Evolutionary conservation across 1,140 invertebrate species (phyloP).

Genomic region (Orchesella cincta): DNA sequence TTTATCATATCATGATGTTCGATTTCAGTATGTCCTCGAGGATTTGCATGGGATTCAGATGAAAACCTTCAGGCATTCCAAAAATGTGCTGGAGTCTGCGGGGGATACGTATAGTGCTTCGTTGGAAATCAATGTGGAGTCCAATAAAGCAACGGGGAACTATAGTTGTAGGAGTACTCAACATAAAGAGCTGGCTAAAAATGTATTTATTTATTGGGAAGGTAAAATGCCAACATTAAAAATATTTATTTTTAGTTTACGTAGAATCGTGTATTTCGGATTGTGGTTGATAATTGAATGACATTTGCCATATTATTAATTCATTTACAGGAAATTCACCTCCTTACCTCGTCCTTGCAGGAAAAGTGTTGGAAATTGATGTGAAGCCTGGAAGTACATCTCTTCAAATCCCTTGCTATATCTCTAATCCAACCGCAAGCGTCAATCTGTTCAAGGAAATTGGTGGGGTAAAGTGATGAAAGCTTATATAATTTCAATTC

Average conservation of each 20-base stretch:
- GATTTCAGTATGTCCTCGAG: constrained; percentile 5
- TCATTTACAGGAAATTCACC: constrained; percentile 40
- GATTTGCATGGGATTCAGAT: constrained; percentile 18
- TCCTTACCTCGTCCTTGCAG: constrained; percentile 35
- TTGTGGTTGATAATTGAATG: too few relatives aligned
- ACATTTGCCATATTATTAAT: neutral
- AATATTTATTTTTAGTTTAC: too few relatives aligned
- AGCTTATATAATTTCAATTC: neutral
- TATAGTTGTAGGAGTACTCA: constrained; percentile 35
- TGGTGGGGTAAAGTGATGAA: neutral
- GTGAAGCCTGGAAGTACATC: constrained; percentile 9
- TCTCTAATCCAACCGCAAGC: neutral
- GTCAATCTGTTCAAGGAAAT: neutral
- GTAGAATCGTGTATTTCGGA: too few relatives aligned
- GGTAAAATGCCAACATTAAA: constrained; percentile 22
- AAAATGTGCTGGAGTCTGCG: constrained; percentile 13
- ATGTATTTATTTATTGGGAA: constrained; percentile 38
- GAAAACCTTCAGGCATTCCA: constrained; percentile 31
- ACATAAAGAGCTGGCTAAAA: neutral
- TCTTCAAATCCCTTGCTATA: constrained; percentile 20
- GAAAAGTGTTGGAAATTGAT: constrained; percentile 30
- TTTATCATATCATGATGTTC: constrained; percentile 33
- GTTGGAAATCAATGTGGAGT: neutral
- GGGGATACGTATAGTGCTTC: constrained; percentile 1
- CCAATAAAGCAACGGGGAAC: constrained; percentile 20